Evolutionary conservation across 1,140 invertebrate genomes (phyloP), one percentile per base, ranked within the genome.

Genomic region (Dufourea novaeangliae): DNA sequence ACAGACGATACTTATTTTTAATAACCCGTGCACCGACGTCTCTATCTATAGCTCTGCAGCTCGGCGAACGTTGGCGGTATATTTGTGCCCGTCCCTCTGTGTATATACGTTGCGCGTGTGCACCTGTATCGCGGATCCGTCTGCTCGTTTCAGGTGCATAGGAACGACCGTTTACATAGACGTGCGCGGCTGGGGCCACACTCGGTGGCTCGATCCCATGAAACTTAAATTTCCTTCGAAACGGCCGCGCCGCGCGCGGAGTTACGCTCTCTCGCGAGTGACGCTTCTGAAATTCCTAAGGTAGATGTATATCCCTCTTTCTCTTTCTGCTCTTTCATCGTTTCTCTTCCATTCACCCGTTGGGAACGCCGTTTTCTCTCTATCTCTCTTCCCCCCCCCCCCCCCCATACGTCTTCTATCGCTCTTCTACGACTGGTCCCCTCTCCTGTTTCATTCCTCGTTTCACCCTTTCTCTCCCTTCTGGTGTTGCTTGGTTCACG

Each of bases 201-300:
- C 68, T 56, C 70, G 69, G 12, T 54, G 70, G 54, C 71, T 46
- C 79, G 79, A 85, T 83, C 74, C 82, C 78, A 89, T 89, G 86
- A 89, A 90, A 90, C 88, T 90, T 88, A 85, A 89, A 90, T 90
- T 89, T 90, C 82, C 87, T 88, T 86, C 83, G 84, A 81, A 89
- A 89, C 84, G 79, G 84, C 83, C 81, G 79, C n/a, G n/a, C n/a
- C n/a, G n/a, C n/a, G n/a, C n/a, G n/a, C 64, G 79, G 81, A 84
- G 86, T 88, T 89, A 85, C 83, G 87, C 83, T 34, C 52, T 62
- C 57, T 80, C 79, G 83, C 84, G 82, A 89, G 86, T 84, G 85
- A 88, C 86, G 88, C 75, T 88, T 89, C 83, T 85, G 87, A 90
- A 89, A 90, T 91, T 89, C 82, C 82, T 88, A 86, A 88, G 72